These are phyloP conservation scores for Ophraella communa DNA, from an alignment of 2,888 invertebrate genomes.

Conservation along the genomic window DNA sequence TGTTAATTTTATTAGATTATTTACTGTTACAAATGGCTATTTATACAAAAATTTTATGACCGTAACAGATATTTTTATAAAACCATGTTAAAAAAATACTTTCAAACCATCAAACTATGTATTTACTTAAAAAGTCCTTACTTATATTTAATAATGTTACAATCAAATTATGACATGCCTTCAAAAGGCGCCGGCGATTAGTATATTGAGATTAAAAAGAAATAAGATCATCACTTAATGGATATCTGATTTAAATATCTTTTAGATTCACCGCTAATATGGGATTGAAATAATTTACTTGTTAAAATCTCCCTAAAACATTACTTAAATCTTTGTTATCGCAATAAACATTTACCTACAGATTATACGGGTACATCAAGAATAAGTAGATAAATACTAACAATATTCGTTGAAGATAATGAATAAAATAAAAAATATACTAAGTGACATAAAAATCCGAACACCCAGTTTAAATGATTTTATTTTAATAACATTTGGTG, in stretches of 20 bases:
- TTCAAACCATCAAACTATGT: background rate
- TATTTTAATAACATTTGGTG: no score
- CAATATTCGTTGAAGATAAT: no score
- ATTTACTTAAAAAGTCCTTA: background rate
- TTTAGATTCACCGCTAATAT: background rate
- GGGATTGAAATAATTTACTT: background rate
- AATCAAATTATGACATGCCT: background rate
- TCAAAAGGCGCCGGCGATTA: background rate
- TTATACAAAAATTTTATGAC: no score
- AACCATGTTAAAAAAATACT: background rate
- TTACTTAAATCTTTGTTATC: background rate
- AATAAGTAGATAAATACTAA: no score
- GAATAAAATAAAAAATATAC: no score
- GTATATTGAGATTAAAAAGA: background rate
- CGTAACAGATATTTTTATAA: no score
- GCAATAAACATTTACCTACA: background rate
- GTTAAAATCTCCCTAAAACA: background rate
- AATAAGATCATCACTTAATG: conserved; percentile 1
- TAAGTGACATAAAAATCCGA: no score
- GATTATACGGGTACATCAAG: background rate
- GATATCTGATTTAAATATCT: background rate
- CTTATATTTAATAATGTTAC: background rate
- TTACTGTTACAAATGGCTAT: no score
- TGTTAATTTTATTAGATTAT: no score
- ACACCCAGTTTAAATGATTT: no score